Conservation (phyloP, 2,113 vertebrate genomes). For the Prietella phreatophila region DNA sequence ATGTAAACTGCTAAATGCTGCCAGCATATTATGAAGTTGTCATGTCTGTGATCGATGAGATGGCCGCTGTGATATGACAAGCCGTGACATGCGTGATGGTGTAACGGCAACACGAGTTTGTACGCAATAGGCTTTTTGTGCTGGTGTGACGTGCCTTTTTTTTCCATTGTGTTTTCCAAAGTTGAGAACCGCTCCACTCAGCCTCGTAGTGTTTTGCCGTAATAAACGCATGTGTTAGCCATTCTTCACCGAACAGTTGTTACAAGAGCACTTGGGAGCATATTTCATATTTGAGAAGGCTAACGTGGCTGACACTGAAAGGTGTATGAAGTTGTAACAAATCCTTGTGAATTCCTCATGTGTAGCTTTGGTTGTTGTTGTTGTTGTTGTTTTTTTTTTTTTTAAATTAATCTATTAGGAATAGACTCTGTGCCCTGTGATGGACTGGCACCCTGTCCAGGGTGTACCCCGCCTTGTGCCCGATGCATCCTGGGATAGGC, state of each 20-base stretch:
- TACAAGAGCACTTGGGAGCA: not conserved
- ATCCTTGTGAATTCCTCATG: not conserved
- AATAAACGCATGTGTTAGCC: not conserved
- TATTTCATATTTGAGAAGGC: not conserved
- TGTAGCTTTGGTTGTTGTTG: not conserved
- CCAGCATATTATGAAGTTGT: not conserved
- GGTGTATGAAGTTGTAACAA: not conserved
- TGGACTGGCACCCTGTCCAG: no score
- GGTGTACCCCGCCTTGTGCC: no score
- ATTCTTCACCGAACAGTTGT: not conserved
- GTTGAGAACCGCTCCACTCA: not conserved
- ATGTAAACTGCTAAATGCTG: not conserved
- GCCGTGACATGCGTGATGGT: not conserved
- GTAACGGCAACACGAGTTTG: constrained; percentile 13
- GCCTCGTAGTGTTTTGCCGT: not conserved
- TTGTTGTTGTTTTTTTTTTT: not conserved
- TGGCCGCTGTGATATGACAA: not conserved
- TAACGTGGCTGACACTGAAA: not conserved
- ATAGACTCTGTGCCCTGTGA: no score
- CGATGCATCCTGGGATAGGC: no score
- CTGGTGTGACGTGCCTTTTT: not conserved
- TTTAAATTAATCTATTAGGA: not conserved
- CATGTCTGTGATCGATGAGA: not conserved
- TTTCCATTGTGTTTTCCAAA: not conserved
- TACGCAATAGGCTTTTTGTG: constrained; percentile 3